phyloP scores from a whole-genome alignment of 2,113 vertebrate genomes.

The Anas platyrhynchos region DNA sequence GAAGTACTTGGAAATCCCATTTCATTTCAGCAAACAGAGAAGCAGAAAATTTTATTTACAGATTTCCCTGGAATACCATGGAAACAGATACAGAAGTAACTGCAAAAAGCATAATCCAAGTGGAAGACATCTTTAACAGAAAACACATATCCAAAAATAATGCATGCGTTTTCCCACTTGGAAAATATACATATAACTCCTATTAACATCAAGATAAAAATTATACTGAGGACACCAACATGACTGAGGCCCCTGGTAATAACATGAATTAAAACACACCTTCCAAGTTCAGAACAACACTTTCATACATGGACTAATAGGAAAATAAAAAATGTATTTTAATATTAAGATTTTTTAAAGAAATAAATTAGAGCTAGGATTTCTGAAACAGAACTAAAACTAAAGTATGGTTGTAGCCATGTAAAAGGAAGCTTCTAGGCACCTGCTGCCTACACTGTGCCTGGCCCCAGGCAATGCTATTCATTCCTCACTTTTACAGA shows the following conservation, averaged over 20 bases:
- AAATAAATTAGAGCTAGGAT: slow-evolving; percentile 14
- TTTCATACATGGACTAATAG: neutral
- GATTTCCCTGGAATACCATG: slow-evolving; percentile 56
- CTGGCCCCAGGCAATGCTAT: slow-evolving; percentile 58
- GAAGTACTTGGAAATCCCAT: neutral
- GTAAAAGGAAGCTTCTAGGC: slow-evolving; percentile 14
- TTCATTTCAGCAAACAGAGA: neutral
- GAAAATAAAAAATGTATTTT: neutral
- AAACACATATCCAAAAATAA: slow-evolving; percentile 1
- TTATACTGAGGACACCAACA: slow-evolving; percentile 11
- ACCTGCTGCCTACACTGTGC: slow-evolving; percentile 61
- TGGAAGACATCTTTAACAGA: slow-evolving; percentile 18
- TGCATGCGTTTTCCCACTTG: slow-evolving; percentile 15
- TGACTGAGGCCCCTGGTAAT: neutral
- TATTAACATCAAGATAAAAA: slow-evolving; percentile 38
- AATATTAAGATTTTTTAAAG: slow-evolving; percentile 25
- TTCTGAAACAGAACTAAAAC: slow-evolving; percentile 44
- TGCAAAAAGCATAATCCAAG: slow-evolving; percentile 24
- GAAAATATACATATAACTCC: slow-evolving; percentile 27
- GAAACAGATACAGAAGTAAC: slow-evolving; percentile 57
- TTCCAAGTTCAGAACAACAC: neutral
- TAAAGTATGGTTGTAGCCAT: slow-evolving; percentile 14
- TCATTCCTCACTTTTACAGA: slow-evolving; percentile 50
- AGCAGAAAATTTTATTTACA: slow-evolving; percentile 48
- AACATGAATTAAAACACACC: slow-evolving; percentile 4